These are phyloP conservation scores for Chaenogobius annularis DNA, from an alignment of 2,113 vertebrate species.

Conservation along the genomic window DNA sequence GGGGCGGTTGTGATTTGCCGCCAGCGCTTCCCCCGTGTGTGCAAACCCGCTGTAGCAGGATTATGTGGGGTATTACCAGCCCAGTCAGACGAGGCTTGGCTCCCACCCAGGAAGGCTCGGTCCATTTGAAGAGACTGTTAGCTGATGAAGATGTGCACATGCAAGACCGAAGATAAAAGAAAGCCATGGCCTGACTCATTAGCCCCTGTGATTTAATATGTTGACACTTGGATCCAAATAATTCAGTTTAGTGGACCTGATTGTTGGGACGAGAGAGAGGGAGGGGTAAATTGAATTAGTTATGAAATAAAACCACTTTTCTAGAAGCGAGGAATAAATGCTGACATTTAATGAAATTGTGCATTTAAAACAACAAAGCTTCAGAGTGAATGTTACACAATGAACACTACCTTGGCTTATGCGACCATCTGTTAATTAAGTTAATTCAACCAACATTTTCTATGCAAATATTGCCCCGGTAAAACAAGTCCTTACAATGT, in stretches of 20 bases:
- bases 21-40: slow-evolving; percentile 48
- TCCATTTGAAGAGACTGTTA: slow-evolving; percentile 79
- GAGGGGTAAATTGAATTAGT: slow-evolving; percentile 99
- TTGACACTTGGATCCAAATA: slow-evolving; percentile 98
- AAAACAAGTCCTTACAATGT: slow-evolving; percentile 79
- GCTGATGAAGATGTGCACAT: slow-evolving; percentile 85
- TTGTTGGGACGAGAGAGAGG: slow-evolving; percentile 64
- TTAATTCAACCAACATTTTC: slow-evolving; percentile 84
- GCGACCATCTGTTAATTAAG: slow-evolving; percentile 88
- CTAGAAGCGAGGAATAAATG: slow-evolving; percentile 91
- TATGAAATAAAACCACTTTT: slow-evolving; percentile 98
- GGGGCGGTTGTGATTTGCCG: slow-evolving; percentile 26
- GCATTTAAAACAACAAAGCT: slow-evolving; percentile 97
- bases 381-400: slow-evolving; percentile 99
- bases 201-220: slow-evolving; percentile 99
- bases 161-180: slow-evolving; percentile 92
- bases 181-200: slow-evolving; percentile 96
- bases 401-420: slow-evolving; percentile 88
- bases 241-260: slow-evolving; percentile 96
- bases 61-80: slow-evolving; percentile 72
- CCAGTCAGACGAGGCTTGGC: slow-evolving; percentile 74
- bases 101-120: slow-evolving; percentile 65
- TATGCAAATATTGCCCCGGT: slow-evolving; percentile 82
- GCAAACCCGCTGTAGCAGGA: slow-evolving; percentile 59
- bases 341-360: slow-evolving; percentile 97